Base-by-base conservation (phyloP, 2,797 vertebrate species). In the Microhierax caerulescens region DNA sequence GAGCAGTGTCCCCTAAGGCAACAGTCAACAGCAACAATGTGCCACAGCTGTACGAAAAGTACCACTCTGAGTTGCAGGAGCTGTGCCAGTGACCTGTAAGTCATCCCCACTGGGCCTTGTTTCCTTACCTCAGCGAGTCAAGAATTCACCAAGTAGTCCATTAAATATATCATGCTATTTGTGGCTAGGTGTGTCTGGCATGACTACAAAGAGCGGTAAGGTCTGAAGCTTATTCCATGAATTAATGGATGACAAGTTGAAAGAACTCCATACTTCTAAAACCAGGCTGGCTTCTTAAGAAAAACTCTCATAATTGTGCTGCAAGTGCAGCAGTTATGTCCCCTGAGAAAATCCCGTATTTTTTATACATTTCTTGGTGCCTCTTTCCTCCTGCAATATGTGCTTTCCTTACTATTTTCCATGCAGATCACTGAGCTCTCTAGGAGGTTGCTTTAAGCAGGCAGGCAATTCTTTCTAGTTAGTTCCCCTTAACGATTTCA, bases 211-310 rank as follows among this genome's bases (percentile, higher is more conserved):
- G 48, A 85, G 4, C 69, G 78, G 57, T 39, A 64, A 93, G 90
- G 85, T 97, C 92, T 95, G 90, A 96, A 95, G 92, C 7, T 41
- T 57, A 32, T 91, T 90, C 96, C 64, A 96, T 93, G 88, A 96
- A 94, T 94, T 95, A 95, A 84, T 94, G 53, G 79, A 53, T 85
- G 90, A 30, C 30, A 75, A 93, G 67, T 80, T 94, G 75, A 95
- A 96, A 95, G 77, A 94, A n/a, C 9, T 57, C 50, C 32, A 11
- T 60, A 47, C 41, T 81, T 94, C 19, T 75, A 70, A 95, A 92
- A 81, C 32, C 64, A 67, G 8, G 9, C 37, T 82, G 59, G 28
- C 48, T 82, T 85, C 70, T 82, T 85, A 76, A 74, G 36, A 85
- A 88, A 95, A 80, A 7, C 28, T 56, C 43, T 70, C 48, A 60